These are phyloP conservation scores for Pionites leucogaster DNA, from an alignment of 2,113 vertebrate species.

Conservation along the genomic window DNA sequence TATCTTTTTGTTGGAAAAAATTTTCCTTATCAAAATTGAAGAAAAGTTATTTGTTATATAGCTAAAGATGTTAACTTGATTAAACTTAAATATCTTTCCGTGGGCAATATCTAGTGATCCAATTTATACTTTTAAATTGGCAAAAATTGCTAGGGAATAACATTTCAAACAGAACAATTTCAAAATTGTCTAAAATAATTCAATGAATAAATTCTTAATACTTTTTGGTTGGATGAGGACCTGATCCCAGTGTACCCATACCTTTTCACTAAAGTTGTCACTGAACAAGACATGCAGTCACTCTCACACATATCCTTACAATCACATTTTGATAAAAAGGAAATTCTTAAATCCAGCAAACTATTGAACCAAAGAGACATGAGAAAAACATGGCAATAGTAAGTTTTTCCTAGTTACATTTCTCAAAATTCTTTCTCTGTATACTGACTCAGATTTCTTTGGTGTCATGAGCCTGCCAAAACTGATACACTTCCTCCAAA, in stretches of 20 bases:
- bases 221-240: not conserved
- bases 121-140: conserved; percentile 11
- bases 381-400: not conserved
- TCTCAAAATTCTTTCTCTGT: not conserved
- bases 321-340: not conserved
- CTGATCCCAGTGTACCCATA: not conserved
- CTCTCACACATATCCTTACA: not conserved
- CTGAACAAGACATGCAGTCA: not conserved
- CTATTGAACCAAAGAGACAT: not conserved
- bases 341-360: not conserved
- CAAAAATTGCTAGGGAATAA: not conserved
- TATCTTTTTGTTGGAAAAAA: not conserved
- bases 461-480: not conserved
- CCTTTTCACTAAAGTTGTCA: not conserved
- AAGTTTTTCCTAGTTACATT: not conserved
- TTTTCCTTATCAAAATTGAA: not conserved
- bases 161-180: not conserved
- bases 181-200: not conserved
- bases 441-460: not conserved
- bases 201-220: not conserved
- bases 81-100: conserved; percentile 36
- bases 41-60: not conserved
- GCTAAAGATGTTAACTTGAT: conserved; percentile 41
- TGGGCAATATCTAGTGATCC: not conserved
- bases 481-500: not conserved